A percentile compares a stretch with the other conserved stretches of the same genome.
Evolutionary conservation across 2,113 vertebrate species (phyloP).

Genomic region (Dolichallabes microphthalmus): DNA sequence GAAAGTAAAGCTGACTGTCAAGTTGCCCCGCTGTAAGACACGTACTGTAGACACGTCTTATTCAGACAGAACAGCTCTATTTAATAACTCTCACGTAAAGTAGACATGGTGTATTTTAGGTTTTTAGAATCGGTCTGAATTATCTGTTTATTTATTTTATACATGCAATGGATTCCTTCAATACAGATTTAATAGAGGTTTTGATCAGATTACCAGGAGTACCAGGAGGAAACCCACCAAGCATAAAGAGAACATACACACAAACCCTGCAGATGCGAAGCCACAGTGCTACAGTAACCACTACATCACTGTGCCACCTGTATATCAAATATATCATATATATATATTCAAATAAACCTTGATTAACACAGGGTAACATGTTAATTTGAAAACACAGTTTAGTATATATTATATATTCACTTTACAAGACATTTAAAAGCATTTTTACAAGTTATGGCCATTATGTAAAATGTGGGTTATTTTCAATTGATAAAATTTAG

Average conservation of each 20-base stretch:
- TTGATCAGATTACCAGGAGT: too few species aligned
- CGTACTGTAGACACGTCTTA: background rate
- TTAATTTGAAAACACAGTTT: too few species aligned
- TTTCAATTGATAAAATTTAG: background rate
- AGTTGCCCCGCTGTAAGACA: constrained; percentile 16
- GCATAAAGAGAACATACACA: too few species aligned
- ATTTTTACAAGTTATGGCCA: background rate
- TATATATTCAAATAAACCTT: too few species aligned
- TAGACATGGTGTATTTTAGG: background rate
- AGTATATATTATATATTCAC: too few species aligned
- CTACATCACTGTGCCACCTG: too few species aligned
- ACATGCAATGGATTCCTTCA: background rate
- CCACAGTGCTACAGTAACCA: too few species aligned
- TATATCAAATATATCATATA: too few species aligned
- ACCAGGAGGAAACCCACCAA: too few species aligned
- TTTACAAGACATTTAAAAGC: background rate
- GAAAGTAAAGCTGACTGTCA: constrained; percentile 28
- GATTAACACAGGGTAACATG: too few species aligned
- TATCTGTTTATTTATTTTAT: background rate
- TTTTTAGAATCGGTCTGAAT: background rate
- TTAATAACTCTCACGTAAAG: background rate
- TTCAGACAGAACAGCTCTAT: background rate
- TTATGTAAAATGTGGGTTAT: background rate
- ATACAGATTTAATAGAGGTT: too few species aligned
- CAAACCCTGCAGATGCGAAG: too few species aligned